Evolutionary conservation across 1,140 invertebrate species (phyloP).

Genomic region (Antheraea mylitta): DNA sequence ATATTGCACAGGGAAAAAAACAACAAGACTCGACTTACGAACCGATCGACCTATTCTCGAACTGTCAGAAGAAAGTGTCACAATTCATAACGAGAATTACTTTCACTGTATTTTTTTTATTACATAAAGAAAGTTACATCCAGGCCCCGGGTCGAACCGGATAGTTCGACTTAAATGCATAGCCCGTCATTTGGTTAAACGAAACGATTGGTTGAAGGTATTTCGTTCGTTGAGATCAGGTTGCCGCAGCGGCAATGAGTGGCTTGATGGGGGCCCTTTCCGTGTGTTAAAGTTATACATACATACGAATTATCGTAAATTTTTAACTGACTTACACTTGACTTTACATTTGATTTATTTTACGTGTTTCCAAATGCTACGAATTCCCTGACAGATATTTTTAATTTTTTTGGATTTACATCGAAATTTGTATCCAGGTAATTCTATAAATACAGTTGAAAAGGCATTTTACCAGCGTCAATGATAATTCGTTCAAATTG

Average conservation of each 20-base stretch:
- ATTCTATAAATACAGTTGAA: too few relatives aligned
- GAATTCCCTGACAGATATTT: too few relatives aligned
- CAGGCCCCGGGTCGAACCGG: neutral
- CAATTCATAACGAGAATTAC: neutral
- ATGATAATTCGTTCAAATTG: too few relatives aligned
- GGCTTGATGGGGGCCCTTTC: too few relatives aligned
- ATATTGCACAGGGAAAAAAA: neutral
- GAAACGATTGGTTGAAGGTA: neutral
- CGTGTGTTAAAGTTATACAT: too few relatives aligned
- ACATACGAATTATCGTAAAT: too few relatives aligned
- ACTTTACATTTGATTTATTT: too few relatives aligned
- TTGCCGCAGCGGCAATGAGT: neutral
- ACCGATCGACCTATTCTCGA: neutral
- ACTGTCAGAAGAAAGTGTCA: slow-evolving; percentile 3
- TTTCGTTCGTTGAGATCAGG: neutral
- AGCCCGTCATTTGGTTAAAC: neutral
- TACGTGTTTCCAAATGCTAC: too few relatives aligned
- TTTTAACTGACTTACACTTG: too few relatives aligned
- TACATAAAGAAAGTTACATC: neutral
- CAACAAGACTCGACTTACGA: neutral
- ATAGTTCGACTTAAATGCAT: neutral
- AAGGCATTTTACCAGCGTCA: too few relatives aligned
- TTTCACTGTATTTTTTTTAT: slow-evolving; percentile 1
- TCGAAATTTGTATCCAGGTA: too few relatives aligned
- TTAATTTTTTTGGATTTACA: too few relatives aligned